A percentile compares a stretch with the other conserved stretches of the same genome.
Evolutionary conservation across 2,113 vertebrate genomes (phyloP).

Genomic region (Crotalus helleri): DNA sequence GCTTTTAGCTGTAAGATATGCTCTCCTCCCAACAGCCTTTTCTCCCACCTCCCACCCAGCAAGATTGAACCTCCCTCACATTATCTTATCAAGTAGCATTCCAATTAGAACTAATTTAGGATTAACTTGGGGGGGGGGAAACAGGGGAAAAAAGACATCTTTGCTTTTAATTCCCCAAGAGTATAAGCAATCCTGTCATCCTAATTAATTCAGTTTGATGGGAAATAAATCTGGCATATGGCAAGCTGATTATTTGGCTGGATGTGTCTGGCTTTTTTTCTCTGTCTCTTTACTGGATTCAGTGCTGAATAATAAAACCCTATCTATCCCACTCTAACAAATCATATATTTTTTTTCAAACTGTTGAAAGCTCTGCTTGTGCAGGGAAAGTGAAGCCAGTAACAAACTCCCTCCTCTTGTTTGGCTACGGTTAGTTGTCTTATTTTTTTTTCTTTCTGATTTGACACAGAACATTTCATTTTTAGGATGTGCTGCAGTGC

Average conservation of each 20-base stretch:
- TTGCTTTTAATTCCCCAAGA: background rate
- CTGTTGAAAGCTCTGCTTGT: background rate
- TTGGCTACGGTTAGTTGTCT: background rate
- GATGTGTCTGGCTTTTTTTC: background rate
- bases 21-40: background rate
- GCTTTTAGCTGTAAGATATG: background rate
- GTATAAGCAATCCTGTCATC: background rate
- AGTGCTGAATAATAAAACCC: background rate
- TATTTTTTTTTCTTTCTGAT: background rate
- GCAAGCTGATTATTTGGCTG: background rate
- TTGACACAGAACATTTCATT: background rate
- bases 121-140: background rate
- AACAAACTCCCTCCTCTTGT: background rate
- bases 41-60: no score
- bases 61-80: background rate
- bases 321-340: background rate
- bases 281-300: background rate
- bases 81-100: background rate
- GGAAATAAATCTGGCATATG: background rate
- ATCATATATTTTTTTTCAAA: background rate
- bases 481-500: background rate
- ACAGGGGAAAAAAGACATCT: background rate
- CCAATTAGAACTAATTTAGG: background rate
- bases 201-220: background rate
- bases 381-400: background rate